Conservation (phyloP, 2,888 invertebrate genomes). For the Agriopis aurantiaria region DNA sequence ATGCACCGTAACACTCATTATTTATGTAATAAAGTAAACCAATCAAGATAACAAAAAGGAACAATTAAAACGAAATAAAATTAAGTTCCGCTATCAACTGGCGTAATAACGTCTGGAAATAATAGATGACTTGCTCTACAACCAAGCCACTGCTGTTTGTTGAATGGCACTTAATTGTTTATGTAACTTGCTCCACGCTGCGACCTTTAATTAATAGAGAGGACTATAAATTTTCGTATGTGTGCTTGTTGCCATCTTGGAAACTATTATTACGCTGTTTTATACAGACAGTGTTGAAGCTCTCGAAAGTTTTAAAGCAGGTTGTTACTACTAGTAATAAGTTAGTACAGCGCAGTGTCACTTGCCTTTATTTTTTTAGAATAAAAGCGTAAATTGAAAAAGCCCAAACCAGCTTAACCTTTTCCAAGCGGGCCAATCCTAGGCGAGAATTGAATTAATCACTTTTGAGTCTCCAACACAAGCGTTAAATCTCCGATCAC, state of each 20-base stretch:
- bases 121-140: slow-evolving; percentile 18
- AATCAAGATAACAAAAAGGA: slow-evolving; percentile 12
- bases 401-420: too few species aligned
- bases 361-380: too few species aligned
- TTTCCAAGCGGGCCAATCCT: too few species aligned
- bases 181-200: slow-evolving; percentile 62
- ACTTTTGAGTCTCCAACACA: too few species aligned
- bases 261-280: slow-evolving; percentile 56
- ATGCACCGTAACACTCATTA: too few species aligned
- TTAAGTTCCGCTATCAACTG: slow-evolving; percentile 17
- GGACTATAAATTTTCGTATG: slow-evolving; percentile 69
- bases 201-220: slow-evolving; percentile 70
- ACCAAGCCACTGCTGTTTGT: slow-evolving; percentile 30
- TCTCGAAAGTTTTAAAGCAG: not conserved
- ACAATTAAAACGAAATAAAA: slow-evolving; percentile 18
- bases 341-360: too few species aligned
- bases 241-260: slow-evolving; percentile 55
- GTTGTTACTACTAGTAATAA: not conserved
- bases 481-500: too few species aligned
- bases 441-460: too few species aligned
- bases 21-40: slow-evolving; percentile 6
- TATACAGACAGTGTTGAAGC: slow-evolving; percentile 18
- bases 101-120: slow-evolving; percentile 20
- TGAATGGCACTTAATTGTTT: slow-evolving; percentile 61
- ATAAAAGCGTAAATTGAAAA: too few species aligned